Base-by-base conservation (phyloP, 1,140 invertebrate species). In the Cydia strobilella region DNA sequence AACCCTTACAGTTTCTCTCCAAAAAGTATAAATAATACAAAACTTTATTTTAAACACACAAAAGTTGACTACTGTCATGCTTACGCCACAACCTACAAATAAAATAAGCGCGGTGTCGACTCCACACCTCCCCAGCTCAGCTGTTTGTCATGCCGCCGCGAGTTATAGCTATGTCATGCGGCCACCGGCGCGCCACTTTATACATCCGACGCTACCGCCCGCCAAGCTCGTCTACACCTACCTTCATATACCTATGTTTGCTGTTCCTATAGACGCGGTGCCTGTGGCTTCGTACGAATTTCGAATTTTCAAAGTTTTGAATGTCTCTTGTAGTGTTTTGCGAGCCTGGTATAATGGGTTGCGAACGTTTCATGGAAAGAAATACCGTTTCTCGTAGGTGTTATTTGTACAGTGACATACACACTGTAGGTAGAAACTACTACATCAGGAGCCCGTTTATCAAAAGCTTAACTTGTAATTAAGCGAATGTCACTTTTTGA, bases 131-230 rank as follows among this genome's bases (percentile, higher is more conserved):
- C 74, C 79, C 77, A 74, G 74, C 69, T 35, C 77, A 77, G 82
- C 85, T 87, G 87, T 91, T 90, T 90, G 88, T 91, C 90, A 90
- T 87, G 88, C 82, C 84, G 84, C 85, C 87, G 85, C 85, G 80
- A 89, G 88, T 90, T 91, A 91, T 91, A 90, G 87, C 85, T 91
- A 88, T 91, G 88, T 88, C 87, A 88, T 86, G 83, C 86, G 87
- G 83, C 85, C 89, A 86, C 92, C 90, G 88, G 84, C 91, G 87
- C 87, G 87, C 90, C 89, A 91, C 90, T 90, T 91, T 90, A 88
- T 86, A 88, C 87, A 91, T 87, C 90, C 90, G 86, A 86, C 89
- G 86, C 87, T 83, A 82, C 87, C 92, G 91, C 78, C 90, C 86
- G 84, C 89, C 86, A 86, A 88, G 83, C 84, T 80, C 81, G 79